Evolutionary conservation across 2,888 invertebrate genomes (phyloP).

Genomic region (Tromatobia lineatoria): DNA sequence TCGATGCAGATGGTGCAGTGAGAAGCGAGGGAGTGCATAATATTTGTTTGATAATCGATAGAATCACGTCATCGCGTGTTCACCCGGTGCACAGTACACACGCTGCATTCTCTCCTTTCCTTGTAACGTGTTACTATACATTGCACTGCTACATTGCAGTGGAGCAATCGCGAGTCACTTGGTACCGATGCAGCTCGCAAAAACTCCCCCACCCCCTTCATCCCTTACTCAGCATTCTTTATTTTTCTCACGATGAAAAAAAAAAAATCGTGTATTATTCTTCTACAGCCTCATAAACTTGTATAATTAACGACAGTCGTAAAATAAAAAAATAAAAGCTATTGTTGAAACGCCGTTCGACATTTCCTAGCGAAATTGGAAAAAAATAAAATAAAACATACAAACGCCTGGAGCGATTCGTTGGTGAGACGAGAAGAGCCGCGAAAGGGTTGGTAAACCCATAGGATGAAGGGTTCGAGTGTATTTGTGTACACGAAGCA

Average conservation of each 20-base stretch:
- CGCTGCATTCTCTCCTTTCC: conserved; percentile 43
- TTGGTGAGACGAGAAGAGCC: conserved; percentile 14
- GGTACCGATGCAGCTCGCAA: conserved; percentile 16
- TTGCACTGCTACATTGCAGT: conserved; percentile 22
- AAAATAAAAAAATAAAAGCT: conserved; percentile 23
- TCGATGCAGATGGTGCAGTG: conserved; percentile 69
- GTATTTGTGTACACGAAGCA: conserved; percentile 19
- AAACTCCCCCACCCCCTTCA: conserved; percentile 1
- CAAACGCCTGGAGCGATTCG: conserved; percentile 40
- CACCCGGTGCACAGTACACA: conserved; percentile 54
- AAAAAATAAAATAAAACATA: conserved; percentile 16
- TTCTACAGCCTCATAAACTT: background rate
- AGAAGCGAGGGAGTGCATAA: conserved; percentile 79
- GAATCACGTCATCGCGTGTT: conserved; percentile 84
- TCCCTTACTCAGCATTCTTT: conserved; percentile 1
- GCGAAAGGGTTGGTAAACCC: conserved; percentile 18
- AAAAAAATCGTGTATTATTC: conserved; percentile 11
- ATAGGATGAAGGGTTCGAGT: conserved; percentile 28
- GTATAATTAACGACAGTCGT: conserved; percentile 28
- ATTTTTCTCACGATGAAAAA: background rate
- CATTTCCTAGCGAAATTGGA: conserved; percentile 22
- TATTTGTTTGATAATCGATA: conserved; percentile 84
- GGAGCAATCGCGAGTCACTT: conserved; percentile 34
- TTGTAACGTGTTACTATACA: conserved; percentile 1
- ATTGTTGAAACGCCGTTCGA: conserved; percentile 14